Base-by-base conservation (phyloP, 2,113 vertebrate species). In the Prunella fulvescens region DNA sequence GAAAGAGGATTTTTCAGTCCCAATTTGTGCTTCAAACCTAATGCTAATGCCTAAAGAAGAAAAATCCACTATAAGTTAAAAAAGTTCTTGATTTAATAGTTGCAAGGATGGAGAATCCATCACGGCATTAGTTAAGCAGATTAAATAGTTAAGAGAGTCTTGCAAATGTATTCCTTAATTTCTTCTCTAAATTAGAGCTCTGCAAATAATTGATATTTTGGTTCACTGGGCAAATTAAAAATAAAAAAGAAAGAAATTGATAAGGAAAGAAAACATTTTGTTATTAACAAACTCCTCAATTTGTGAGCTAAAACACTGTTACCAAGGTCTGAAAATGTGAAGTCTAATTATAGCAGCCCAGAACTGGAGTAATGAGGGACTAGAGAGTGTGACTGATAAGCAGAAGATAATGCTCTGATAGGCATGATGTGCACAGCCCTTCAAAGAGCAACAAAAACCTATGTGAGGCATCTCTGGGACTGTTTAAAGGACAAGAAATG, bases 161-260 rank as follows among this genome's bases (percentile, higher is more conserved):
- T 80, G 65, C 45, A 90, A 94, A 90, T 47, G 13, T 44, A 54
- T 80, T 85, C 29, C 58, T 92, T 95, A 85, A 82, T 91, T 95
- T 87, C 53, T 65, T 57, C 48, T 79, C 78, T 65, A 76, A 95
- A 92, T 94, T 82, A 81, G 56, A 88, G 28, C 19, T 81, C 85
- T 56, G 51, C 54, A 81, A 95, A 92, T 86, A 95, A 93, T 74
- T 73, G 74, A 70, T 91, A 79, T 91, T 91, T 91, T 91, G 81
- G 77, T 92, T 92, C 70, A 45, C 37, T 81, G 83, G 48, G 57
- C 45, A 96, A 97, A 95, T 92, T 71, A 87, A 64, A 96, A 96
- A 53, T 39, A 80, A 93, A 88, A 86, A 67, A 53, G 66, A 31
- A 81, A 78, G 28, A 74, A 90, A 94, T 72, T 90, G 50, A 86